Conservation (phyloP, 2,797 vertebrate species). For the Cuculus canorus region DNA sequence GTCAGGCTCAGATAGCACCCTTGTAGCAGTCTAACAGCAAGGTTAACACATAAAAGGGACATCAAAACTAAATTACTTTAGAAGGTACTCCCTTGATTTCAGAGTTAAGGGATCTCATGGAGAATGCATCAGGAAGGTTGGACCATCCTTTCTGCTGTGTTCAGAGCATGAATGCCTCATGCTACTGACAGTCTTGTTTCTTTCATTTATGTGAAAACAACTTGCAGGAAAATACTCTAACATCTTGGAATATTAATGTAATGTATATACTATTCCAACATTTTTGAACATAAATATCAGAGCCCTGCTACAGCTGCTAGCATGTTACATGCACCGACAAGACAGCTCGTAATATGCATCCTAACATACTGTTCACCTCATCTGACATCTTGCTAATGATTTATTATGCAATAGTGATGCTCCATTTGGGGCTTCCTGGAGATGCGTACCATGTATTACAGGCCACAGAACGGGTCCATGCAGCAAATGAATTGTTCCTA, state of each 20-base stretch:
- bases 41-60: background rate
- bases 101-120: background rate
- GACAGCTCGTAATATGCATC: background rate
- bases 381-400: background rate
- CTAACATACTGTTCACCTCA: background rate
- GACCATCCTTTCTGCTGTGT: background rate
- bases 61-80: background rate
- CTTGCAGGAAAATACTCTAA: background rate
- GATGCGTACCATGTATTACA: background rate
- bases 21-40: background rate
- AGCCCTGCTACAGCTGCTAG: background rate
- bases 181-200: background rate
- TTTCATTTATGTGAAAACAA: background rate
- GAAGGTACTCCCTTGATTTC: background rate
- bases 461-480: background rate
- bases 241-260: background rate
- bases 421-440: background rate
- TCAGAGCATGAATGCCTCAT: background rate
- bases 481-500: background rate
- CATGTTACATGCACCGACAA: background rate
- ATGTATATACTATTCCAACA: background rate
- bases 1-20: background rate
- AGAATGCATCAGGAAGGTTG: background rate
- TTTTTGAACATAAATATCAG: background rate
- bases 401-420: background rate